phyloP scores from a whole-genome alignment of 1,140 invertebrate genomes.

The Gryllus bimaculatus region DNA sequence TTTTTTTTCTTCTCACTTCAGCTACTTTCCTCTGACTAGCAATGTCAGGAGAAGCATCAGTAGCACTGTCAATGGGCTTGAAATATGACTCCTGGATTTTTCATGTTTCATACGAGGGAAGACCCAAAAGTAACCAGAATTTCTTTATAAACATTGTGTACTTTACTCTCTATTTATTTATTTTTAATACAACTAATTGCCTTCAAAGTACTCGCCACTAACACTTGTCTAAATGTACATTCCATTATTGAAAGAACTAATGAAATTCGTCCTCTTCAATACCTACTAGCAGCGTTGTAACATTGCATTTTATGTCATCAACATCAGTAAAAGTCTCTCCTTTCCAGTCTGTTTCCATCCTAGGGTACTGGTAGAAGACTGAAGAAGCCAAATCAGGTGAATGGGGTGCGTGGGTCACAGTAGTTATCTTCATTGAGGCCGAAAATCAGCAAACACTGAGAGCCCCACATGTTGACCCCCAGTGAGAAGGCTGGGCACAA shows the following conservation, averaged over 20 bases:
- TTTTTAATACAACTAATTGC: conserved; percentile 9
- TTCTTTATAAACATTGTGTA: too few relatives aligned
- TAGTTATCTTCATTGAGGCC: conserved; percentile 5
- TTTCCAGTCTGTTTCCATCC: conserved; percentile 8
- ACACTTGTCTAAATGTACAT: conserved; percentile 2
- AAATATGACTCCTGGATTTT: too few relatives aligned
- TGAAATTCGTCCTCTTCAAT: conserved; percentile 7
- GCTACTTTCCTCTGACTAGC: too few relatives aligned
- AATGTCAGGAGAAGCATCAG: too few relatives aligned
- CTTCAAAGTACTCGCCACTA: conserved; percentile 6
- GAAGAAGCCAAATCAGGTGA: background rate
- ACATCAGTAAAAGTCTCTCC: conserved; percentile 4
- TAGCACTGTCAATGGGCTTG: too few relatives aligned
- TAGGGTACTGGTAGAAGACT: background rate
- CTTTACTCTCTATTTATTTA: too few relatives aligned
- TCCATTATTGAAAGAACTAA: conserved; percentile 6
- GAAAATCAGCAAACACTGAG: background rate
- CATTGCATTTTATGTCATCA: conserved; percentile 11
- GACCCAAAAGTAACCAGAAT: too few relatives aligned
- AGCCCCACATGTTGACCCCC: background rate
- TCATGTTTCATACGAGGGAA: too few relatives aligned
- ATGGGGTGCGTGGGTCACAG: background rate
- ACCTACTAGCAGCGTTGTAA: background rate
- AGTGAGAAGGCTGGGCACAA: background rate
- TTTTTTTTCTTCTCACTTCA: too few relatives aligned